Conservation (phyloP, 2,797 vertebrate genomes). For the Adelosebastes latens region DNA sequence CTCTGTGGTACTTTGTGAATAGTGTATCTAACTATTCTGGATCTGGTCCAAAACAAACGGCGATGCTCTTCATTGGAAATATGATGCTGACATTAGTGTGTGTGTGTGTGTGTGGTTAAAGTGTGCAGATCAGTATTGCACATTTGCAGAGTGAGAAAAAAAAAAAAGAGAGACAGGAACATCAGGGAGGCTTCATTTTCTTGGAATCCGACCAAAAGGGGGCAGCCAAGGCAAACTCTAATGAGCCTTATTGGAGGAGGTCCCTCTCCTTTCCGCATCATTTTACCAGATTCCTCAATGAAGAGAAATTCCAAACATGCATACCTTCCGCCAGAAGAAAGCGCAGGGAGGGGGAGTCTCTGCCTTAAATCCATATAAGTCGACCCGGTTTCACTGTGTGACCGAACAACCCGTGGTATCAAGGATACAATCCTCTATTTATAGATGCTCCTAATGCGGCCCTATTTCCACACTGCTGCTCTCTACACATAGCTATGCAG, state of each 20-base stretch:
- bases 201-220: conserved; percentile 84
- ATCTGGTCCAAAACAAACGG: conserved; percentile 1
- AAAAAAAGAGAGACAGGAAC: conserved; percentile 2
- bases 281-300: conserved; percentile 79
- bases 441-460: conserved; percentile 73
- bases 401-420: conserved; percentile 77
- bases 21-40: conserved; percentile 34
- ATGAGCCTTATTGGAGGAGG: conserved; percentile 51
- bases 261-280: conserved; percentile 54
- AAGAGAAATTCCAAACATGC: conserved; percentile 79
- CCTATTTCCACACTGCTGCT: conserved; percentile 86
- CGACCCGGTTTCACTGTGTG: conserved; percentile 67
- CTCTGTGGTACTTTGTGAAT: conserved; percentile 35
- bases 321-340: conserved; percentile 70
- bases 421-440: conserved; percentile 81
- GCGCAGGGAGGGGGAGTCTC: conserved; percentile 7
- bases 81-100: conserved; percentile 37
- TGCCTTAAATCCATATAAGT: conserved; percentile 78
- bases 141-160: conserved; percentile 17
- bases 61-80: conserved; percentile 55
- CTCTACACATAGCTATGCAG: conserved; percentile 88
- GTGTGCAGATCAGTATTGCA: conserved; percentile 41
- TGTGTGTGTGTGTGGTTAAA: conserved; percentile 1
- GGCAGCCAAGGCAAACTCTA: conserved; percentile 84
- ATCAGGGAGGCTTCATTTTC: conserved; percentile 56